Base-by-base conservation (phyloP, 2,888 invertebrate genomes). In the Amiota mariae region DNA sequence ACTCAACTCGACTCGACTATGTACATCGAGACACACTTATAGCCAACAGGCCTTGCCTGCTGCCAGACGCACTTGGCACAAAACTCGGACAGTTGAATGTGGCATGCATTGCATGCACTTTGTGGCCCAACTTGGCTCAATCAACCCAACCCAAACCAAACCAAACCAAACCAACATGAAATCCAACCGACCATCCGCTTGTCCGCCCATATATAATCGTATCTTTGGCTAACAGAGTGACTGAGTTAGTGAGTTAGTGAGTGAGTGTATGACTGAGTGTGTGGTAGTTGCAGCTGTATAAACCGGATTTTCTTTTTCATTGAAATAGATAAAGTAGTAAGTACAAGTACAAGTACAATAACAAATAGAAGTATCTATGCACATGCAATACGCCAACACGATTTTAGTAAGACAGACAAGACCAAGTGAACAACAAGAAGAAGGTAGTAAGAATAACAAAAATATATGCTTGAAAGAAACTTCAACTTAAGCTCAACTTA, bases 261-360 rank as follows among this genome's bases (percentile, higher is more conserved):
- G n/a, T n/a, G n/a, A n/a, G n/a, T 59, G 54, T 63, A 12, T 46
- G 63, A 12, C 63, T 46, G 63, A 46, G 8, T 13, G n/a, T 66
- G 18, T 48, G 48, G 47, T 49, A 48, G n/a, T 46, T 49, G 8
- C 67, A 54, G 51, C 51, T 68, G 67, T 51, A 54, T 6, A 68
- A 68, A 68, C 67, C 67, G 67, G 67, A 68, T 51, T 51, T 51
- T 68, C 36, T 36, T 24, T 54, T 68, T 51, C 54, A 66, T 47
- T 66, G 47, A 10, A 47, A 48, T 48, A 68, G 51, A 54, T 68
- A 54, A 68, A 68, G 67, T 68, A 68, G 8, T 68, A 68, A 24
- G 36, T 36, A 51, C 67, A 68, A 68, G 51, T 63, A 15, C 24
- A 20, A 46, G 24, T 18, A 46, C 63, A 63, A 46, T n/a, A 24